A percentile compares a stretch with the other conserved stretches of the same genome.
These are phyloP conservation scores for Diabrotica balteata DNA, from an alignment of 2,888 invertebrate species.

Conservation along the genomic window DNA sequence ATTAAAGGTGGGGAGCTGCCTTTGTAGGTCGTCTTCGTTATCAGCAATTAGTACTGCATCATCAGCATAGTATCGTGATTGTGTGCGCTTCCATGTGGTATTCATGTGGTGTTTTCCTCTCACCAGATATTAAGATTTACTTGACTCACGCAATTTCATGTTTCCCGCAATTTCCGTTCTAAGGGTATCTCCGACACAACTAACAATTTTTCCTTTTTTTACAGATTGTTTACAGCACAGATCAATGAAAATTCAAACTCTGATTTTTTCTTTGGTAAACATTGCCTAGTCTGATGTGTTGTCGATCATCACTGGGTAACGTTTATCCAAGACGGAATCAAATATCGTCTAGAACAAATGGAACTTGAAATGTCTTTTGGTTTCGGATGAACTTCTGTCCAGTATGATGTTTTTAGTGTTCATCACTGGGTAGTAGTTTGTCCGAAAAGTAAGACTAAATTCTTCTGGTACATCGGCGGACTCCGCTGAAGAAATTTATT, in stretches of 20 bases:
- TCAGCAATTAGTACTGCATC: too few relatives aligned
- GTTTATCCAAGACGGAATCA: slow-evolving; percentile 32
- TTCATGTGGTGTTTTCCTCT: too few relatives aligned
- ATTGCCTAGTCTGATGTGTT: slow-evolving; percentile 37
- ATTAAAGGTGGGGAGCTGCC: too few relatives aligned
- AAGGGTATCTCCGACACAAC: too few relatives aligned
- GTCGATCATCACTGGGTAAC: slow-evolving; percentile 42
- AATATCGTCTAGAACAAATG: slow-evolving; percentile 2
- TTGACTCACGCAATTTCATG: too few relatives aligned
- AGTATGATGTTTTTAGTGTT: slow-evolving; percentile 30
- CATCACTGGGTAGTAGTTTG: slow-evolving; percentile 44
- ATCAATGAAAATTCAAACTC: neutral
- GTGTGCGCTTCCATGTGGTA: too few relatives aligned
- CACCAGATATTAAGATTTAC: too few relatives aligned
- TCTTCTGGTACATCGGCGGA: neutral
- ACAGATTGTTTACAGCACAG: neutral
- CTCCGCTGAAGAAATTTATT: slow-evolving; percentile 4
- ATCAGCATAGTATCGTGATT: too few relatives aligned
- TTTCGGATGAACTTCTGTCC: slow-evolving; percentile 31
- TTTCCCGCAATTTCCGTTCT: too few relatives aligned
- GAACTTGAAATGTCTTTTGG: slow-evolving; percentile 17
- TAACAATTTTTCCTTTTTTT: neutral
- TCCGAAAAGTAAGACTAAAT: slow-evolving; percentile 23
- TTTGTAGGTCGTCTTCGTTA: too few relatives aligned
- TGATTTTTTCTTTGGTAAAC: slow-evolving; percentile 32